Conservation (phyloP, 2,888 invertebrate genomes). For the Argyra leucocephala region DNA sequence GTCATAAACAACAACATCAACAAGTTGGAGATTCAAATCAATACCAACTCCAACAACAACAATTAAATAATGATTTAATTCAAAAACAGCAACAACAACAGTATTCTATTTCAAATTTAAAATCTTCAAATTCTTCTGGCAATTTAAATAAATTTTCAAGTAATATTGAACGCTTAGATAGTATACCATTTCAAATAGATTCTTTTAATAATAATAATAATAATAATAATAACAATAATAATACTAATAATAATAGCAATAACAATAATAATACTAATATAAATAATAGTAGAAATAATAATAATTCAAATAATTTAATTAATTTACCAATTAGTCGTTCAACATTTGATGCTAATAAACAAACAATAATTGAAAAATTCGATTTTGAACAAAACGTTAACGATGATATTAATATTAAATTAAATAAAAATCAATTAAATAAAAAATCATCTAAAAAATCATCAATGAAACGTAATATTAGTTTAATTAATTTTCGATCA, state of each 20-base stretch:
- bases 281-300: background rate
- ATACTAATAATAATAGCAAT: slow-evolving; percentile 21
- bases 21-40: slow-evolving; percentile 13
- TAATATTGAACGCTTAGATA: slow-evolving; percentile 32
- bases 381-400: background rate
- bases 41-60: slow-evolving; percentile 27
- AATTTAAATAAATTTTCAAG: slow-evolving; percentile 22
- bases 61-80: slow-evolving; percentile 26
- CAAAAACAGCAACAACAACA: slow-evolving; percentile 23
- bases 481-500: slow-evolving; percentile 40
- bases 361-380: background rate
- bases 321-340: slow-evolving; percentile 3
- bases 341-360: slow-evolving; percentile 1
- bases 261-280: too few relatives aligned
- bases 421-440: slow-evolving; percentile 10
- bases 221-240: slow-evolving; percentile 23
- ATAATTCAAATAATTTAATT: slow-evolving; percentile 8
- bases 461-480: slow-evolving; percentile 25
- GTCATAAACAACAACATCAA: slow-evolving; percentile 32
- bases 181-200: slow-evolving; percentile 36
- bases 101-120: slow-evolving; percentile 24
- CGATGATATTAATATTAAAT: background rate
- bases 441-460: slow-evolving; percentile 17
- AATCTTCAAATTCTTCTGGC: slow-evolving; percentile 21
- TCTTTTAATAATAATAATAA: slow-evolving; percentile 33